Evolutionary conservation across 2,888 invertebrate genomes (phyloP).

Genomic region (Petrolisthes cinctipes): DNA sequence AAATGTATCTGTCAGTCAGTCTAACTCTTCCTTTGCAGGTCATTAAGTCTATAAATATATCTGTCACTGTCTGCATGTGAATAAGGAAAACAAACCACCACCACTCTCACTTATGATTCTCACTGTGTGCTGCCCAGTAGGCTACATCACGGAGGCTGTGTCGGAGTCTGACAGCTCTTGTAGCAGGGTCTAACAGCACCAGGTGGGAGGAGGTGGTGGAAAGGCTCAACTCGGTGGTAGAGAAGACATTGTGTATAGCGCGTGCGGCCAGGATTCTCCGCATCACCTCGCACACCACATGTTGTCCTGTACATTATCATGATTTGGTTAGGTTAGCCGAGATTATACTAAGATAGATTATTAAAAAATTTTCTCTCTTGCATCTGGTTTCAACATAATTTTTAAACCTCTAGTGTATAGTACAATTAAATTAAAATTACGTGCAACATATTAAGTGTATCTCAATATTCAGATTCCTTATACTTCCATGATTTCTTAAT

Average conservation of each 20-base stretch:
- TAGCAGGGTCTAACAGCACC: slow-evolving; percentile 45
- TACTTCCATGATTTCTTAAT: too few relatives aligned
- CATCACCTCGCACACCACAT: slow-evolving; percentile 64
- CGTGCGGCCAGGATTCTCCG: slow-evolving; percentile 60
- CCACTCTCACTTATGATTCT: slow-evolving; percentile 60
- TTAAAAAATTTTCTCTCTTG: background rate
- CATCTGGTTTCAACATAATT: background rate
- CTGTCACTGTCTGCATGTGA: too few relatives aligned
- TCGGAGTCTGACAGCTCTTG: slow-evolving; percentile 35
- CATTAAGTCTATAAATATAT: too few relatives aligned
- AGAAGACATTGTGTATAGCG: slow-evolving; percentile 64
- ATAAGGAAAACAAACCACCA: too few relatives aligned
- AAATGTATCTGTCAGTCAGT: background rate
- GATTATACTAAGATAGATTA: background rate
- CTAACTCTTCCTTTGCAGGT: too few relatives aligned
- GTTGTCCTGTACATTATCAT: slow-evolving; percentile 33
- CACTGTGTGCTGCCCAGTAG: slow-evolving; percentile 62
- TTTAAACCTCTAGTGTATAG: too few relatives aligned
- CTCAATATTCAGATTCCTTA: too few relatives aligned
- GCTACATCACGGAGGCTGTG: slow-evolving; percentile 58
- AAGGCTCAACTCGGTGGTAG: slow-evolving; percentile 50
- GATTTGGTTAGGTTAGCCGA: background rate
- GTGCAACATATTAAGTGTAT: too few relatives aligned
- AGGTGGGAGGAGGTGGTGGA: slow-evolving; percentile 46
- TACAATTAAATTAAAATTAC: too few relatives aligned